A percentile compares a stretch with the other conserved stretches of the same genome.
phyloP scores from a whole-genome alignment of 2,888 invertebrate genomes.

The Elysia crispata region DNA sequence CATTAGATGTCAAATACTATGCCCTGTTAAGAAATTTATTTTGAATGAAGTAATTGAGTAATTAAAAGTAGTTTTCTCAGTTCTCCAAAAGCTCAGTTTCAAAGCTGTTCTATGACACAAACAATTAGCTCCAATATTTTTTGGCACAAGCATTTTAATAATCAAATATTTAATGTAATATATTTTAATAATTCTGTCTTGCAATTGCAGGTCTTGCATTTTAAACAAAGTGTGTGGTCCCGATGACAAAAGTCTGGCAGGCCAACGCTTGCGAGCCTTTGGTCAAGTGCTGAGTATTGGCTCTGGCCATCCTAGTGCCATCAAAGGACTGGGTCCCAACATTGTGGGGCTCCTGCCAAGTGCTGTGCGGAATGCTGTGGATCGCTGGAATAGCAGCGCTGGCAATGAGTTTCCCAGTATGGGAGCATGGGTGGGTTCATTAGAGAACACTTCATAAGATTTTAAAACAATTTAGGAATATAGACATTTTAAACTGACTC shows the following conservation, averaged over 20 bases:
- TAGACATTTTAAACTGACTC: too few species aligned
- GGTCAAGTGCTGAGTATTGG: conserved; percentile 78
- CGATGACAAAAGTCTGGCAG: conserved; percentile 59
- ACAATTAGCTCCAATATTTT: too few species aligned
- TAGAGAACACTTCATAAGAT: too few species aligned
- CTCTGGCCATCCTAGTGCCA: conserved; percentile 75
- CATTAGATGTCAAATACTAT: too few species aligned
- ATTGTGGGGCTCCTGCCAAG: conserved; percentile 81
- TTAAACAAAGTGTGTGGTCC: conserved; percentile 61
- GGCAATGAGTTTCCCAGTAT: conserved; percentile 80
- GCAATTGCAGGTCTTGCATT: conserved; percentile 63
- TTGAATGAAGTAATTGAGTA: too few species aligned
- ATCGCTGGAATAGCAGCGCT: conserved; percentile 82
- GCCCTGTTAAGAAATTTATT: too few species aligned
- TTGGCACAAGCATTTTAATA: too few species aligned
- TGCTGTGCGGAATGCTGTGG: conserved; percentile 80
- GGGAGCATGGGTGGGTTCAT: conserved; percentile 79
- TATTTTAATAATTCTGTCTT: not conserved
- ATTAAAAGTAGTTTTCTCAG: too few species aligned
- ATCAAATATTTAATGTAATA: too few species aligned
- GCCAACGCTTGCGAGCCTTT: conserved; percentile 74
- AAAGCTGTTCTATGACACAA: too few species aligned
- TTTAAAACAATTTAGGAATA: too few species aligned
- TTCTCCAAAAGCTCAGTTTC: too few species aligned
- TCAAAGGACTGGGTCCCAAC: conserved; percentile 79